These are phyloP conservation scores for Cacatua alba DNA, from an alignment of 2,113 vertebrate genomes.

Conservation along the genomic window DNA sequence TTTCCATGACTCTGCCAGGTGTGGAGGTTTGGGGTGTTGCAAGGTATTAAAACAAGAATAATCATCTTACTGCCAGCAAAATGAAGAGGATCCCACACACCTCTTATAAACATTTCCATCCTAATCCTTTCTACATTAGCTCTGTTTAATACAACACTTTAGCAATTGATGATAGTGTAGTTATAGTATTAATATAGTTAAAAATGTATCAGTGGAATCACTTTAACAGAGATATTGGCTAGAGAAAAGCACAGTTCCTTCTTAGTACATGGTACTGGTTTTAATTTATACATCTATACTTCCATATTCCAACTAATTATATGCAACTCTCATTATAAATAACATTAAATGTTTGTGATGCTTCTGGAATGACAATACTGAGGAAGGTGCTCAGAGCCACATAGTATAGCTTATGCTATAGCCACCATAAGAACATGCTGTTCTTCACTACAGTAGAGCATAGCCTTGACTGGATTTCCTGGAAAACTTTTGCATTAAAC, in stretches of 20 bases:
- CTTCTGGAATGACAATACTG: not conserved
- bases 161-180: not conserved
- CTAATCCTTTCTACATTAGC: not conserved
- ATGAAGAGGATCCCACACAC: not conserved
- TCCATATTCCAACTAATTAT: not conserved
- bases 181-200: not conserved
- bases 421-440: not conserved
- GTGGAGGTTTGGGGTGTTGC: not conserved
- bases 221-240: not conserved
- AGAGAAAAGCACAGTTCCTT: not conserved
- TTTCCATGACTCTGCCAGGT: not conserved
- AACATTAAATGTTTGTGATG: not conserved
- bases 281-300: not conserved
- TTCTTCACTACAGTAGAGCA: not conserved
- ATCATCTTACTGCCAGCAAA: not conserved
- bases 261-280: not conserved
- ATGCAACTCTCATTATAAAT: not conserved
- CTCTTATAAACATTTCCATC: not conserved
- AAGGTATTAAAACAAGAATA: not conserved
- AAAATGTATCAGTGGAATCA: not conserved
- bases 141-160: not conserved
- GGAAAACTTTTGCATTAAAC: not conserved
- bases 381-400: not conserved
- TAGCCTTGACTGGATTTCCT: not conserved
- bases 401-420: not conserved